phyloP scores from a whole-genome alignment of 2,113 vertebrate genomes.

The Engystomops pustulosus region DNA sequence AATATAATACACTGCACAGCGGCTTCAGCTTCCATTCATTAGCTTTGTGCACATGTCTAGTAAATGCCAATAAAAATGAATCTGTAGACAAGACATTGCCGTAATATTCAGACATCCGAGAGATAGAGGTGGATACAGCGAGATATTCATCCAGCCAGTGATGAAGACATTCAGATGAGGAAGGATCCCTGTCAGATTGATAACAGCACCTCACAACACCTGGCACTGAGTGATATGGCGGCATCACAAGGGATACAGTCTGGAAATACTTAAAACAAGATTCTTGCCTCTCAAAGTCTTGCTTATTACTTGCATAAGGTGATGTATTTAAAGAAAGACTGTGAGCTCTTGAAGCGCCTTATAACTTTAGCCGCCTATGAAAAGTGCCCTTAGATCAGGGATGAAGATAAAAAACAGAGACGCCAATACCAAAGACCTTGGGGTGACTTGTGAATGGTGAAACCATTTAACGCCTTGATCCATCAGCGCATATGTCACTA shows the following conservation, averaged over 20 bases:
- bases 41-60: too few relatives aligned
- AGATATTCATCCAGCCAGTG: not conserved
- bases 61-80: not conserved
- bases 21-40: too few relatives aligned
- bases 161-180: not conserved
- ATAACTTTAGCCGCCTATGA: not conserved
- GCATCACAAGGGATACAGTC: not conserved
- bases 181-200: not conserved
- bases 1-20: not conserved
- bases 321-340: not conserved
- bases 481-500: conserved; percentile 47
- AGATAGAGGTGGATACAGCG: not conserved
- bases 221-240: not conserved
- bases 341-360: not conserved
- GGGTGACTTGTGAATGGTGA: conserved; percentile 19
- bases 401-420: conserved; percentile 23
- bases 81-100: not conserved
- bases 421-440: not conserved
- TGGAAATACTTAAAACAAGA: conserved; percentile 11
- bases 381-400: not conserved
- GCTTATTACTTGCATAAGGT: not conserved
- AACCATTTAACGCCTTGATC: conserved; percentile 49
- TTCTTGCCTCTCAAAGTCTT: not conserved
- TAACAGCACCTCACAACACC: not conserved
- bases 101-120: not conserved